Evolutionary conservation across 2,797 vertebrate genomes (phyloP).

Genomic region (Coregonus suidteri): DNA sequence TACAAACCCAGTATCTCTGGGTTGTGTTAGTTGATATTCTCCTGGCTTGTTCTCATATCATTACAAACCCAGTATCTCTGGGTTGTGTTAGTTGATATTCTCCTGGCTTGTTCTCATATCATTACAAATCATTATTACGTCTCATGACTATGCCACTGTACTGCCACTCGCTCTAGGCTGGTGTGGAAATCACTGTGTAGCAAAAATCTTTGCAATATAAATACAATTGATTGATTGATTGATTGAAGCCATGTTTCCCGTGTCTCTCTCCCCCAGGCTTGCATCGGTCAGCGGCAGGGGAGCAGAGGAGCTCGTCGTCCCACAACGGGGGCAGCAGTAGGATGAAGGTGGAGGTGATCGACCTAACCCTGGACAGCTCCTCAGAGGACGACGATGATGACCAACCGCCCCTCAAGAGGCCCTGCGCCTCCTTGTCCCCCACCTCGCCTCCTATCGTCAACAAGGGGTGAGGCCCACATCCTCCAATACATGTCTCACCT

Average conservation of each 20-base stretch:
- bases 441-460: slow-evolving; percentile 85
- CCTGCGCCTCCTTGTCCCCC: slow-evolving; percentile 90
- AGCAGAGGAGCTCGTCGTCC: slow-evolving; percentile 84
- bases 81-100: too few relatives aligned
- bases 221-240: neutral
- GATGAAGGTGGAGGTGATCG: slow-evolving; percentile 94
- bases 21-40: too few relatives aligned
- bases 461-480: slow-evolving; percentile 83
- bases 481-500: neutral
- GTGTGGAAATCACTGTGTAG: too few relatives aligned
- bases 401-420: slow-evolving; percentile 74
- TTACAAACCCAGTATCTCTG: too few relatives aligned
- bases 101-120: too few relatives aligned
- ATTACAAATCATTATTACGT: too few relatives aligned
- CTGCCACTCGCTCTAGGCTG: too few relatives aligned
- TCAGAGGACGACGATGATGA: slow-evolving; percentile 87
- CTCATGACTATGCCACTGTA: too few relatives aligned
- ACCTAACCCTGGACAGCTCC: slow-evolving; percentile 95
- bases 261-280: slow-evolving; percentile 57
- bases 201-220: too few relatives aligned
- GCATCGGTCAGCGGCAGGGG: slow-evolving; percentile 79
- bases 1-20: too few relatives aligned
- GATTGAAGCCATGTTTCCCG: neutral
- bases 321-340: slow-evolving; percentile 61
- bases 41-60: too few relatives aligned